Conservation (phyloP, 2,113 vertebrate genomes). For the Daboia siamensis region DNA sequence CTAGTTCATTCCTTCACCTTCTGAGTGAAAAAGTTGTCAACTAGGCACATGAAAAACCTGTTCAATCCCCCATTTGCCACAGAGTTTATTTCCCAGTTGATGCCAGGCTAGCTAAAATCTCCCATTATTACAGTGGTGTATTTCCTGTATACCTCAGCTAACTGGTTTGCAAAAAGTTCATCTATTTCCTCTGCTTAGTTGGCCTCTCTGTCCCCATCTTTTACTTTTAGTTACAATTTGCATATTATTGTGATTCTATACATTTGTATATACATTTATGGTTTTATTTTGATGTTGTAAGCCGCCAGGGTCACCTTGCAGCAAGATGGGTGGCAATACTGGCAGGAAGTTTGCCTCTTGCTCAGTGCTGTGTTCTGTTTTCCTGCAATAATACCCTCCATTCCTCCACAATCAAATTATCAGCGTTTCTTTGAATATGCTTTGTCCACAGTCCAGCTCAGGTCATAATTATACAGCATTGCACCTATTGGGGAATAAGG, state of each 20-base stretch:
- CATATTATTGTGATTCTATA: not conserved
- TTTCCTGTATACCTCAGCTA: too few species aligned
- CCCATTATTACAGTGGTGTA: too few species aligned
- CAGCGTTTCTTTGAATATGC: not conserved
- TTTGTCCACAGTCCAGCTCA: not conserved
- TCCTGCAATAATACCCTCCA: fast-evolving
- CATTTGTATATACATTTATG: not conserved
- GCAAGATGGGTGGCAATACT: not conserved
- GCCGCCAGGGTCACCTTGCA: not conserved
- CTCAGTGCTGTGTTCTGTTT: not conserved
- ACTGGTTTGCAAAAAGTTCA: too few species aligned
- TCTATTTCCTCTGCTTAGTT: too few species aligned
- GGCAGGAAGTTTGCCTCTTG: not conserved
- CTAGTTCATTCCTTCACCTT: too few species aligned
- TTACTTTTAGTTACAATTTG: not conserved
- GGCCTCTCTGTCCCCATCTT: not conserved
- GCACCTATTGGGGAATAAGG: not conserved
- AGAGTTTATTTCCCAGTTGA: too few species aligned
- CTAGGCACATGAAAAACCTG: too few species aligned
- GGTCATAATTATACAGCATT: slow-evolving; percentile 3
- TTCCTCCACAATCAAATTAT: not conserved
- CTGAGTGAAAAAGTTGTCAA: too few species aligned
- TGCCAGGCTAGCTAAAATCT: too few species aligned
- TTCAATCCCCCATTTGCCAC: too few species aligned
- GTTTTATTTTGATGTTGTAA: not conserved